Percentiles rank a stretch among this genome's conserved stretches.
phyloP scores from a whole-genome alignment of 1,140 invertebrate species.

The Luehdorfia chinensis region DNA sequence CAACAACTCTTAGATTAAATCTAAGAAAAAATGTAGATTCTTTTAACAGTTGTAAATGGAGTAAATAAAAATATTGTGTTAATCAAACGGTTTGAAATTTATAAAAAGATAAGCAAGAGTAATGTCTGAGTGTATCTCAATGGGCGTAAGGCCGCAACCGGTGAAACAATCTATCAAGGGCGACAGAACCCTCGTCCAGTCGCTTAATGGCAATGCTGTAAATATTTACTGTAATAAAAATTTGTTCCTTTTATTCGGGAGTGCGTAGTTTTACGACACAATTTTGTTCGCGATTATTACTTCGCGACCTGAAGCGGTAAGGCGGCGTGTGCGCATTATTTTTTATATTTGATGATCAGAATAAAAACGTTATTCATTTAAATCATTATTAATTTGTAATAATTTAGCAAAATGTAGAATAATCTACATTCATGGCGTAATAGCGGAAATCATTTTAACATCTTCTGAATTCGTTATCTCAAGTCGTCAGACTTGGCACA shows the following conservation, averaged over 20 bases:
- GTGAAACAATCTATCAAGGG: slow-evolving; percentile 64
- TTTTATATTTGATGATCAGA: no score
- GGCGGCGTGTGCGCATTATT: slow-evolving; percentile 46
- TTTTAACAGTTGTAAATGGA: slow-evolving; percentile 39
- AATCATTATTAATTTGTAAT: no score
- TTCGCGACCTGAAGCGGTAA: slow-evolving; percentile 34
- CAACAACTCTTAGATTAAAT: slow-evolving; percentile 21
- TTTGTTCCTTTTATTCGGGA: slow-evolving; percentile 69
- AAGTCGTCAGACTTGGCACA: no score
- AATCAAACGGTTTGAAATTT: slow-evolving; percentile 55
- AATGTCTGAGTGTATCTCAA: slow-evolving; percentile 57
- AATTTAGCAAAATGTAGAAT: no score
- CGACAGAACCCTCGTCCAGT: slow-evolving; percentile 65
- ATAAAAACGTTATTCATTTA: no score
- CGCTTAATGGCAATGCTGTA: slow-evolving; percentile 74
- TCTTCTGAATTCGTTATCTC: no score
- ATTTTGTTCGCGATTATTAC: slow-evolving; percentile 51
- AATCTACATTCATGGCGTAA: no score
- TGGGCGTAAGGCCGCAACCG: slow-evolving; percentile 51
- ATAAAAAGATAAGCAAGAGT: slow-evolving; percentile 51
- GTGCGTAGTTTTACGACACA: slow-evolving; percentile 65
- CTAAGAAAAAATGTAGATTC: slow-evolving; percentile 18
- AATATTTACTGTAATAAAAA: slow-evolving; percentile 78
- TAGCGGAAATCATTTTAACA: no score
- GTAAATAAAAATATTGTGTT: slow-evolving; percentile 52